Base-by-base conservation (phyloP, 2,888 invertebrate genomes). In the Beris chalybata region DNA sequence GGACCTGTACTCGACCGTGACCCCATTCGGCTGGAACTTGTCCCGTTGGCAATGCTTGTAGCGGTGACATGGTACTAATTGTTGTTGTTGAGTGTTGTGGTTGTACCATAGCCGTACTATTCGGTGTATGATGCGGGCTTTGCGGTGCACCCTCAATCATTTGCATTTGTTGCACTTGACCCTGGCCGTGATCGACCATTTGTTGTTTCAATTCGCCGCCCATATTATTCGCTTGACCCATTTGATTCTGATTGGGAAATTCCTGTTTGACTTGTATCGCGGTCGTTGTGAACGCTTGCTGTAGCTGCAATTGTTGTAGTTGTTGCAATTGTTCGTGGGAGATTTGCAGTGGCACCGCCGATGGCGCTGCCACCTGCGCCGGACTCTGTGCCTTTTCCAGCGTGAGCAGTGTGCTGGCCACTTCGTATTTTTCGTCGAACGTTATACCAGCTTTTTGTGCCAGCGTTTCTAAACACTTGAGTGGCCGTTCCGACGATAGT, bases 1-100 rank as follows among this genome's bases (percentile, higher is more conserved):
- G 78, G 30, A 94, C 89, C 77, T 94, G 93, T 43, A 94, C 89
- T 5, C 90, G 84, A n/a, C 89, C 85, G 71, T 89, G 88, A 64
- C 87, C 85, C 85, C 89, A 87, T 74, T 90, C 90, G 83, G 89
- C 57, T 83, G 87, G 74, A 83, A 89, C 74, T 55, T 85, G 85
- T 0, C 83, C 84, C 0, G 84, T 83, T 7, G 86, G 85, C 9
- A 86, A 81, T 71, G 87, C 85, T 70, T 91, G 91, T 74, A 91
- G 81, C 0, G 91, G 89, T 4, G 91, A 89, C 90, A 91, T 90
- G 5, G 89, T 88, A 3, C 90, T 87, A 66, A 91, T 87, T 2
- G 87, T 86, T 1, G 83, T 87, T 71, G 86, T 86, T 58, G 80
- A 79, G 1, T 83, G 78, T 70, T 83, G 85, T 66, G 82, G 81